These are phyloP conservation scores for Halcyon malimbica DNA, from an alignment of 2,113 vertebrate genomes.

Conservation along the genomic window DNA sequence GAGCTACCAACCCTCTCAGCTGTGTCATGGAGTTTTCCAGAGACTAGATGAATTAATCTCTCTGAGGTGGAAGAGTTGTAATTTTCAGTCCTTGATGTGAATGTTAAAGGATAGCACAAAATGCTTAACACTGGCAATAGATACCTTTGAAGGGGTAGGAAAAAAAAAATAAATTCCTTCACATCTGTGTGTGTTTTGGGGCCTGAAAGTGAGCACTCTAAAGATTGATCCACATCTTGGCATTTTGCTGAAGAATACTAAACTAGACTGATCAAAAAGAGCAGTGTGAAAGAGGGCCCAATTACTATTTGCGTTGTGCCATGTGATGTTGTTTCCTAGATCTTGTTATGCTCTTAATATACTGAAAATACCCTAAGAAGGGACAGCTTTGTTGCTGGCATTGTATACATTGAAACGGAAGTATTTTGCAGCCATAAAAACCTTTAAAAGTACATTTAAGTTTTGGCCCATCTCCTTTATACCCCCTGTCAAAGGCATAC, in stretches of 20 bases:
- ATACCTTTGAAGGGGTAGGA: neutral
- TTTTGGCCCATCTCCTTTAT: neutral
- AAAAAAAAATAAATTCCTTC: neutral
- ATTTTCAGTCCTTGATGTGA: neutral
- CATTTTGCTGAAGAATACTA: conserved; percentile 50
- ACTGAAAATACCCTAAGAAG: neutral
- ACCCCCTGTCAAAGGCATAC: accelerated
- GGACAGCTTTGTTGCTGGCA: neutral
- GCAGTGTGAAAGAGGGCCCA: conserved; percentile 11
- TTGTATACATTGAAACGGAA: neutral
- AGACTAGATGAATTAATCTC: neutral
- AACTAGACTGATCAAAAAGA: conserved; percentile 23
- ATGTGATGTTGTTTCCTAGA: neutral
- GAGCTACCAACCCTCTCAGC: neutral
- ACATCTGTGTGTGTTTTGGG: neutral
- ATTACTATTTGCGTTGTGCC: neutral
- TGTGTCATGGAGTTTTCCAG: neutral
- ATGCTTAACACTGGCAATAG: neutral
- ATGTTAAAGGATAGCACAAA: neutral
- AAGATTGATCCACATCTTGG: conserved; percentile 26
- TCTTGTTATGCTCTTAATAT: neutral
- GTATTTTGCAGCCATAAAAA: neutral
- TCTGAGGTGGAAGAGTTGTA: neutral
- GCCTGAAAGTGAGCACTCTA: neutral
- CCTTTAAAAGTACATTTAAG: neutral